Evolutionary conservation across 2,888 invertebrate species (phyloP).

Genomic region (Brenthis ino): DNA sequence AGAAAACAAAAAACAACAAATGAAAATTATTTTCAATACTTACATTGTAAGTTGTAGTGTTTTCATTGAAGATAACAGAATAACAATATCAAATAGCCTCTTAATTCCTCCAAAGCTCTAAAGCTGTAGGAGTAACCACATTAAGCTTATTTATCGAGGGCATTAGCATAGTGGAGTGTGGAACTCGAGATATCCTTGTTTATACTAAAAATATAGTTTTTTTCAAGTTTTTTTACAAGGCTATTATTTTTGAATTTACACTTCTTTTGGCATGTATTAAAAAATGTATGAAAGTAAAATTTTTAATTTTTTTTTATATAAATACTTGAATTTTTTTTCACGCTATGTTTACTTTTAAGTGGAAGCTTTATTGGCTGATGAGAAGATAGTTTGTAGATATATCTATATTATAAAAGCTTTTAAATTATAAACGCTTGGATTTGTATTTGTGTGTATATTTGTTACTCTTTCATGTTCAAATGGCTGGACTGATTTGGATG

Average conservation of each 20-base stretch:
- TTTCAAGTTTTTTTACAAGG: neutral
- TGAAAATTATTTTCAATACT: no score
- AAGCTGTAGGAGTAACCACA: constrained; percentile 18
- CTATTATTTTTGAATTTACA: no score
- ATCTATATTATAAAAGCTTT: no score
- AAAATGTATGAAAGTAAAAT: neutral
- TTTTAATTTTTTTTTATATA: no score
- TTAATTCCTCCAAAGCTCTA: constrained; percentile 8
- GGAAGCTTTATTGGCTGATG: no score
- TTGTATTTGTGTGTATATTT: neutral
- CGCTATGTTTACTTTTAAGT: no score
- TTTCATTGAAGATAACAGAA: neutral
- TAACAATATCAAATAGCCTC: constrained; percentile 9
- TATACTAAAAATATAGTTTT: constrained; percentile 10
- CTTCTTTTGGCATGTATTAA: neutral
- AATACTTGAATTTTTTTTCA: no score
- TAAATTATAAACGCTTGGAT: neutral
- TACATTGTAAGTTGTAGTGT: no score
- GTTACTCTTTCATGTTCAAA: no score
- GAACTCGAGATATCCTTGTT: constrained; percentile 2
- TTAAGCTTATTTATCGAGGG: constrained; percentile 25
- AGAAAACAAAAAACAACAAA: no score
- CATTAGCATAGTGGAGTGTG: constrained; percentile 2
- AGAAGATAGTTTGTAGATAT: no score
- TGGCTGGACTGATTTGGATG: no score